Base-by-base conservation (phyloP, 2,888 invertebrate genomes). In the Agrochola litura region DNA sequence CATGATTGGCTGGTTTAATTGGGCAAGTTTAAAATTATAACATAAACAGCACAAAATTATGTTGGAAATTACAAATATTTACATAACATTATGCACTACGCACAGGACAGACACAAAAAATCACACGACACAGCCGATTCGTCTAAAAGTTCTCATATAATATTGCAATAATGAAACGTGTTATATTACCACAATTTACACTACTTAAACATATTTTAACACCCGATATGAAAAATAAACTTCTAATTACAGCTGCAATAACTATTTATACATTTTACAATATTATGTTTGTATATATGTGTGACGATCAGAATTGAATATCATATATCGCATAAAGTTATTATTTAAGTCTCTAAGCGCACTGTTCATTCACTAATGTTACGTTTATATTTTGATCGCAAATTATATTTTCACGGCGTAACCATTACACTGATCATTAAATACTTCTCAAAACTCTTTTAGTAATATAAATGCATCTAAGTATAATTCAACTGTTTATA, bases 161-260 rank as follows among this genome's bases (percentile, higher is more conserved):
- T 95, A 95, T 95, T 95, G 96, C 95, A 94, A 93, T 95, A 93
- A 94, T 94, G 94, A 95, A 95, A 95, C 92, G 92, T 91, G 91
- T 94, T 92, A 56, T 56, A 93, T 58, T 58, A 37, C 94, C 96
- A 95, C 93, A 94, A 93, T 95, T 94, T 95, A 96, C 95, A 95
- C 96, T 96, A 96, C 95, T 93, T 96, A 96, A 92, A 95, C 93
- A 94, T 96, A 95, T 95, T 92, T 95, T 93, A 96, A 96, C 96
- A 96, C 95, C 94, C 95, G 95, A 96, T 96, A 96, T 96, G 96
- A 96, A 96, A 96, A 96, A 96, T 96, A 96, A 96, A 96, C 95
- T 93, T 95, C 96, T 96, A 96, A 96, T 95, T 96, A 96, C 95
- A 95, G 96, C 95, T 95, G 96, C 96, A 96, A 96, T 96, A 96